These are phyloP conservation scores for Bubo blakistoni DNA, from an alignment of 2,113 vertebrate species.

Conservation along the genomic window DNA sequence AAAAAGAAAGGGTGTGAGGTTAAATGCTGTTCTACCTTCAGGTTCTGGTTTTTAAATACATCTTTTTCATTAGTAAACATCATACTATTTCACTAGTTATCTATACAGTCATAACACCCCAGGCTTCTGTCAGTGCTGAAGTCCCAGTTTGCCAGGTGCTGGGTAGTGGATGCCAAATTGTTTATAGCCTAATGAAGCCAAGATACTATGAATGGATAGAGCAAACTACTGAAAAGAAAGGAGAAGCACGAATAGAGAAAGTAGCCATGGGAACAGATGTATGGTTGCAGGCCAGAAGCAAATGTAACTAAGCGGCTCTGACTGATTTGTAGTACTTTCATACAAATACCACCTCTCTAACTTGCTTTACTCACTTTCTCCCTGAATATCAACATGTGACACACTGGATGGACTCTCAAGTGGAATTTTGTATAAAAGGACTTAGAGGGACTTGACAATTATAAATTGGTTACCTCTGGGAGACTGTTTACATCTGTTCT, in stretches of 20 bases:
- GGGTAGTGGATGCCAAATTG: not conserved
- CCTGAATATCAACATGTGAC: not conserved
- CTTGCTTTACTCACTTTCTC: not conserved
- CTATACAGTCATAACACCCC: not conserved
- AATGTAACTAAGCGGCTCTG: not conserved
- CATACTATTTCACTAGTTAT: not conserved
- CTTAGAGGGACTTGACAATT: not conserved
- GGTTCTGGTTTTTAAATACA: not conserved
- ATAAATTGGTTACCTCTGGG: not conserved
- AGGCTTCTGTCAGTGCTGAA: not conserved
- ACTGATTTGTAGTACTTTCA: not conserved
- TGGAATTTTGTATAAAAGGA: not conserved
- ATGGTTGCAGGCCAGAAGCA: not conserved
- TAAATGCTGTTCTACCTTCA: not conserved
- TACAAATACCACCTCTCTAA: not conserved
- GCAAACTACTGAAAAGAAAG: not conserved
- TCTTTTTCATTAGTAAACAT: not conserved
- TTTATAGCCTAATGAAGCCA: not conserved
- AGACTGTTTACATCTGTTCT: not conserved
- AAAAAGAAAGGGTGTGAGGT: not conserved
- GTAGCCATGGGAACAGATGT: conserved; percentile 32
- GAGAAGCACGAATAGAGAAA: not conserved
- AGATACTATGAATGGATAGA: not conserved
- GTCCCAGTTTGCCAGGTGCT: not conserved
- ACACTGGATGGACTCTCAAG: not conserved